phyloP scores from a whole-genome alignment of 1,140 invertebrate species.

The Hyphantria cunea region DNA sequence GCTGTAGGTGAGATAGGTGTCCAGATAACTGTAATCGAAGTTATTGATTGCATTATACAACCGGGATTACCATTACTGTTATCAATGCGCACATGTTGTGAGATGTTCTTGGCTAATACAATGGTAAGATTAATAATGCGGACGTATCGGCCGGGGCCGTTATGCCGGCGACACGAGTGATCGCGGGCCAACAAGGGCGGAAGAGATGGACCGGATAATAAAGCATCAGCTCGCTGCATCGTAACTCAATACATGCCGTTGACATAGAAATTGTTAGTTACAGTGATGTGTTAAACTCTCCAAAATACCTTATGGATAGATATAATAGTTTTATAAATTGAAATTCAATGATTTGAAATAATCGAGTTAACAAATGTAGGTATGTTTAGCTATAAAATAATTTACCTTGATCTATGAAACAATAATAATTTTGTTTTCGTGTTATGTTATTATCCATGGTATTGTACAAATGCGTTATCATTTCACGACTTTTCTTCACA shows the following conservation, averaged over 20 bases:
- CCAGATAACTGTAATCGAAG: constrained; percentile 61
- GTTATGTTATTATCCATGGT: too few species aligned
- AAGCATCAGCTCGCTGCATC: constrained; percentile 64
- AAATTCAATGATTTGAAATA: too few species aligned
- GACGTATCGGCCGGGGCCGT: constrained; percentile 63
- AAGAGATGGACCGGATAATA: constrained; percentile 76
- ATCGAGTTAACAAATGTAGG: too few species aligned
- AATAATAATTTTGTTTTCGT: too few species aligned
- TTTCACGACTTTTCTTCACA: too few species aligned
- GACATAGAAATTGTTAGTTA: constrained; percentile 72
- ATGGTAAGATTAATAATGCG: constrained; percentile 77
- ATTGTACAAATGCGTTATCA: too few species aligned
- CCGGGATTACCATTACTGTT: constrained; percentile 68
- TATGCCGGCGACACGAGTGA: constrained; percentile 66
- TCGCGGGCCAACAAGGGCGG: constrained; percentile 71
- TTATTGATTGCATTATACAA: constrained; percentile 65
- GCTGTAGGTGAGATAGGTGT: constrained; percentile 50
- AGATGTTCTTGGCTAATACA: constrained; percentile 67
- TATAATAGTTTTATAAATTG: too few species aligned
- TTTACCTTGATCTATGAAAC: too few species aligned
- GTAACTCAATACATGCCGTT: constrained; percentile 68
- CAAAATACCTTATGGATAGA: constrained; percentile 49
- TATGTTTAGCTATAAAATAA: too few species aligned
- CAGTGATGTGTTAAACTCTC: constrained; percentile 52
- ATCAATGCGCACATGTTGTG: constrained; percentile 69